Evolutionary conservation across 2,888 invertebrate genomes (phyloP).

Genomic region (Cecidostiba fungosa): DNA sequence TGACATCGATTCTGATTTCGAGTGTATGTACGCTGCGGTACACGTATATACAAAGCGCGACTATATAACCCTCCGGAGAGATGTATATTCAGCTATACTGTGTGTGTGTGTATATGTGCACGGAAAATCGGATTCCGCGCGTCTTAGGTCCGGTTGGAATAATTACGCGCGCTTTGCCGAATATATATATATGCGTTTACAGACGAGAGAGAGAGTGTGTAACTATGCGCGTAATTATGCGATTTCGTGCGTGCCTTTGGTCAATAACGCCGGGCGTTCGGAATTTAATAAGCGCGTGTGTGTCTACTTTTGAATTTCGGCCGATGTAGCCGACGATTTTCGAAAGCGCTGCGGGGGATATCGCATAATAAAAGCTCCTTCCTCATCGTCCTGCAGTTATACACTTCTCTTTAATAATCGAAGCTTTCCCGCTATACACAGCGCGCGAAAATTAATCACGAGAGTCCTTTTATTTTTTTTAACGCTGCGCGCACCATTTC

Average conservation of each 20-base stretch:
- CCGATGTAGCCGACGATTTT: too few species aligned
- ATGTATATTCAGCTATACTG: neutral
- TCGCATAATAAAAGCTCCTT: too few species aligned
- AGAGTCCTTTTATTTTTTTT: neutral
- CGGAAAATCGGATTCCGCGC: neutral
- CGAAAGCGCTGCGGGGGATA: too few species aligned
- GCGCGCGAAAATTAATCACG: neutral
- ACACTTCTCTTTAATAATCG: neutral
- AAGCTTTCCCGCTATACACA: neutral
- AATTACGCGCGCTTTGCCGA: constrained; percentile 27
- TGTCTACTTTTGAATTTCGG: neutral
- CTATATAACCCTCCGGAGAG: neutral
- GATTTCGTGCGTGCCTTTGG: neutral
- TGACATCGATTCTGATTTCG: neutral
- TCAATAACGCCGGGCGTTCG: neutral
- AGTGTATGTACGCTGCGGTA: neutral
- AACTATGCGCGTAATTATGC: constrained; percentile 15
- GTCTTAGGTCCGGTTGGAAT: constrained; percentile 35
- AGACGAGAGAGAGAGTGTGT: neutral
- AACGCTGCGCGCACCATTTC: neutral
- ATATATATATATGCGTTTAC: constrained; percentile 4
- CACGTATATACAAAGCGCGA: neutral
- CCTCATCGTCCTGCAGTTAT: too few species aligned
- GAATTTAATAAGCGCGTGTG: neutral
- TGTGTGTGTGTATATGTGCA: neutral